These are phyloP conservation scores for Girardinus metallicus DNA, from an alignment of 2,797 vertebrate species.

Conservation along the genomic window DNA sequence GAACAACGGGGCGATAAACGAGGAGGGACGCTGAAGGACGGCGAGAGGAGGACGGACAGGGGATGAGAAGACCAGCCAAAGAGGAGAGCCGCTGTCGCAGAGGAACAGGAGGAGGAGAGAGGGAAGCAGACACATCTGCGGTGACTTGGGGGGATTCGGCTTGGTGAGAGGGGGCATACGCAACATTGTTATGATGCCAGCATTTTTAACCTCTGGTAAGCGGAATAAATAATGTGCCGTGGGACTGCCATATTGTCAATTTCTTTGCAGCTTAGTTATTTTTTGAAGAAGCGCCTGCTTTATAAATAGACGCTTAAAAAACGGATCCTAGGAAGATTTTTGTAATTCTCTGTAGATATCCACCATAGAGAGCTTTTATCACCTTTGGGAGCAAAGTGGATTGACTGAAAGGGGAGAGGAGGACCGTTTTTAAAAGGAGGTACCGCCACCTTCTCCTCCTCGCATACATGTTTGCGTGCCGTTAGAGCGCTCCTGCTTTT, in stretches of 20 bases:
- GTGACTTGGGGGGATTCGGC: slow-evolving; percentile 54
- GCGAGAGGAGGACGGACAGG: slow-evolving; percentile 19
- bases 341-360: slow-evolving; percentile 1
- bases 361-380: slow-evolving; percentile 2
- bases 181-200: slow-evolving; percentile 7
- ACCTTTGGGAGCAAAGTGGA: slow-evolving; percentile 12
- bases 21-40: slow-evolving; percentile 2
- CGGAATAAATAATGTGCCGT: slow-evolving; percentile 30
- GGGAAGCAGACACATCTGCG: slow-evolving; percentile 39
- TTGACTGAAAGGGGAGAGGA: slow-evolving; percentile 37
- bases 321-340: not conserved
- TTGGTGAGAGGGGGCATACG: slow-evolving; percentile 1
- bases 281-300: slow-evolving; percentile 20
- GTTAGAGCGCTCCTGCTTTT: slow-evolving; percentile 58
- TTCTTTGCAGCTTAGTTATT: slow-evolving; percentile 10
- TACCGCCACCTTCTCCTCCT: slow-evolving; percentile 26
- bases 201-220: not conserved
- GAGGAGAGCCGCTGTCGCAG: slow-evolving; percentile 56
- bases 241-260: slow-evolving; percentile 31
- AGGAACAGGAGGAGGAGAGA: slow-evolving; percentile 25
- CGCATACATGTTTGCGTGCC: slow-evolving; percentile 78
- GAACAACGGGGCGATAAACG: not conserved
- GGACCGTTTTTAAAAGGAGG: slow-evolving; percentile 36
- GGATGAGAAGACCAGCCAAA: slow-evolving; percentile 38
- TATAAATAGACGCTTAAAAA: not conserved